These are phyloP conservation scores for Aricia agestis DNA, from an alignment of 1,140 invertebrate genomes.

Conservation along the genomic window DNA sequence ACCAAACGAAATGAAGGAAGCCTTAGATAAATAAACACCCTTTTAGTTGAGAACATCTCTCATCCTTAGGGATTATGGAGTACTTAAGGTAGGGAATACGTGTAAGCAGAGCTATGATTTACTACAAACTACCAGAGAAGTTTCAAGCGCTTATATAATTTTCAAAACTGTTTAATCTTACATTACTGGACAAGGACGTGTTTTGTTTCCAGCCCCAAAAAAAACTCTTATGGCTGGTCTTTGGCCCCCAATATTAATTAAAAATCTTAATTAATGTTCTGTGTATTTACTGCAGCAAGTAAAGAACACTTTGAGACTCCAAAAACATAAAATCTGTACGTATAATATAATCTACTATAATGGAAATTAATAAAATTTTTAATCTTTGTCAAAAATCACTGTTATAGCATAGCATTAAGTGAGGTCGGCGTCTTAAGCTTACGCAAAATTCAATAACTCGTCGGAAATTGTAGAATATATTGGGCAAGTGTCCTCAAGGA, in stretches of 20 bases:
- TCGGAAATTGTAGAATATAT: conserved; percentile 35
- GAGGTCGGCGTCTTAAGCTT: conserved; percentile 21
- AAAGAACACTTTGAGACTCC: no score
- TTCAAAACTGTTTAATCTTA: background rate
- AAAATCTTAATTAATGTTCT: background rate
- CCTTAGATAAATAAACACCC: conserved; percentile 35
- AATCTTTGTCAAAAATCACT: background rate
- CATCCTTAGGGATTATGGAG: conserved; percentile 27
- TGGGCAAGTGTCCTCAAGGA: conserved; percentile 25
- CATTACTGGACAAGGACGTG: no score
- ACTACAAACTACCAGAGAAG: background rate
- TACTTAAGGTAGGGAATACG: conserved; percentile 14
- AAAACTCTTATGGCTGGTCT: no score
- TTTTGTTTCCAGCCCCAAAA: no score
- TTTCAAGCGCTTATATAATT: background rate
- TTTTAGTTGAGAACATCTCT: conserved; percentile 33
- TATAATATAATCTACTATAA: no score
- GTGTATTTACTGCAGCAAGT: no score
- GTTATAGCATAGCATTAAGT: conserved; percentile 11
- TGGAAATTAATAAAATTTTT: no score
- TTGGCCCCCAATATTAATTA: no score
- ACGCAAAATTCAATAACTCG: conserved; percentile 33
- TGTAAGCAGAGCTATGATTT: conserved; percentile 5
- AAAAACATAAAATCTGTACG: no score
- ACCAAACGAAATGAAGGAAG: conserved; percentile 21